A percentile compares a stretch with the other conserved stretches of the same genome.
phyloP scores from a whole-genome alignment of 2,888 invertebrate species.

The Dichetophora obliterata region DNA sequence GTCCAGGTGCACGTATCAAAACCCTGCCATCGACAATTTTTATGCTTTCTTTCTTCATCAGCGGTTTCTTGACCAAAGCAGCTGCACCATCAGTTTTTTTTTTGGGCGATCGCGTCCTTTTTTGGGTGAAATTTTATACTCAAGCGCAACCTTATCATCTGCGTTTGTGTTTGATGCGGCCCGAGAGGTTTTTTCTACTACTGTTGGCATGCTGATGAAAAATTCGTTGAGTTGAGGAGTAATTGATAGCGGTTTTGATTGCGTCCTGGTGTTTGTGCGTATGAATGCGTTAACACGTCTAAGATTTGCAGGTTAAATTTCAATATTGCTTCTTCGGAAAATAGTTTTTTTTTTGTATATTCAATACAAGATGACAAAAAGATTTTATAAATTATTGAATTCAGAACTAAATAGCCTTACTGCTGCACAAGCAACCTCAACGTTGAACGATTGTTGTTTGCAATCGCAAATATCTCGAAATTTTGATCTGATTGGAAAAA shows the following conservation, averaged over 20 bases:
- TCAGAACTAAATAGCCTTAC: too few species aligned
- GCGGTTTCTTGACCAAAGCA: neutral
- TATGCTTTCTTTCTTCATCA: neutral
- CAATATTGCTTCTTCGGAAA: too few species aligned
- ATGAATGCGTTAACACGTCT: slow-evolving; percentile 14
- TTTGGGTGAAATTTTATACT: neutral
- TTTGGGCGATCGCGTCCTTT: slow-evolving; percentile 36
- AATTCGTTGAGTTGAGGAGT: neutral
- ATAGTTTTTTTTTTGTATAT: too few species aligned
- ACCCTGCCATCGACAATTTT: slow-evolving; percentile 41
- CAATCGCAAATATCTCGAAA: too few species aligned
- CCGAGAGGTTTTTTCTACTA: neutral
- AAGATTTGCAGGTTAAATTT: too few species aligned
- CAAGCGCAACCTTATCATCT: neutral
- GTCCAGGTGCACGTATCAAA: slow-evolving; percentile 31
- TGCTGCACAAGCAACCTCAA: too few species aligned
- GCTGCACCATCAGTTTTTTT: neutral
- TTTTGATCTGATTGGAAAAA: too few species aligned
- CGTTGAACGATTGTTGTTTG: too few species aligned
- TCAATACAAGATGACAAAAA: too few species aligned
- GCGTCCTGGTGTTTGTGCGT: neutral
- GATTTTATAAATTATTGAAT: too few species aligned
- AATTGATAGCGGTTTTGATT: neutral
- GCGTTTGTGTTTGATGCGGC: neutral
- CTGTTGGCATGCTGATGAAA: neutral